These are phyloP conservation scores for Acanthosepion esculentum DNA, from an alignment of 2,888 invertebrate species.

Conservation along the genomic window DNA sequence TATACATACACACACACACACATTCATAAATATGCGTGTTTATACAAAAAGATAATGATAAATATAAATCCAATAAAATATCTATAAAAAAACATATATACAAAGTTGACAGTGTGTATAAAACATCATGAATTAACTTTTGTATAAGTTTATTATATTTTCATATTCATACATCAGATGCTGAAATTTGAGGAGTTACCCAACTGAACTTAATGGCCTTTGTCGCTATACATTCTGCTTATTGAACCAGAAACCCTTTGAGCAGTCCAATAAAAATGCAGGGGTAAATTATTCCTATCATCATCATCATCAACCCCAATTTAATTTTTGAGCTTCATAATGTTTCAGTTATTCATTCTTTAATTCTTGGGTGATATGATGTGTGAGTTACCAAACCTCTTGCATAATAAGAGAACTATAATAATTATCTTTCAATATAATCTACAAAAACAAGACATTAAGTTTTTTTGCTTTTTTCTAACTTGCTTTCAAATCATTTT, in stretches of 20 bases:
- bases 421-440: too few species aligned
- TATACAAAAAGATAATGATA: too few species aligned
- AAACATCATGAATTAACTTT: too few species aligned
- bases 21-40: too few species aligned
- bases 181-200: not conserved
- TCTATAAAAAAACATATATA: too few species aligned
- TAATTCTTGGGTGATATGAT: not conserved
- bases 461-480: not conserved
- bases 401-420: not conserved
- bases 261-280: not conserved
- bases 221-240: not conserved
- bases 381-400: not conserved
- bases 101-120: too few species aligned
- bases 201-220: not conserved
- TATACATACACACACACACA: not conserved
- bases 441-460: too few species aligned
- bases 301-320: not conserved
- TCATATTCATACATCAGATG: not conserved
- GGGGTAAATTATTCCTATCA: not conserved
- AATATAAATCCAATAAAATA: too few species aligned
- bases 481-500: constrained; percentile 36
- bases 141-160: too few species aligned
- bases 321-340: not conserved
- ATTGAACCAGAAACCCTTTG: not conserved
- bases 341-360: not conserved